phyloP scores from a whole-genome alignment of 2,888 invertebrate genomes.

The Torymus texanus region DNA sequence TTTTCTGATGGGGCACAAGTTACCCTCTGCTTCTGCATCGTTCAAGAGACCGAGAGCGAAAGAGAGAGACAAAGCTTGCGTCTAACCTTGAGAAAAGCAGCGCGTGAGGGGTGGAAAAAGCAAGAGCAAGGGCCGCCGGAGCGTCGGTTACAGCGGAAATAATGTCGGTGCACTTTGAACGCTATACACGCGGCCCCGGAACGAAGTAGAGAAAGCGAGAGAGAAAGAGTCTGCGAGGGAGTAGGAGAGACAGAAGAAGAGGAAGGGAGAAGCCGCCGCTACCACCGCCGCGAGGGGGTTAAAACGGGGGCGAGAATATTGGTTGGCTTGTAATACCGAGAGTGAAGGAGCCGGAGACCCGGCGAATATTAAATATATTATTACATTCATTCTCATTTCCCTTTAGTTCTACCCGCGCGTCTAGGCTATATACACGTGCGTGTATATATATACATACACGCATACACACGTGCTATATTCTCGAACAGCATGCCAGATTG shows the following conservation, averaged over 20 bases:
- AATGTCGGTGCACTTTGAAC: constrained; percentile 68
- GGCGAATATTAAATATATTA: constrained; percentile 75
- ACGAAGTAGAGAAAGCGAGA: constrained; percentile 17
- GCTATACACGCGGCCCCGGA: constrained; percentile 54
- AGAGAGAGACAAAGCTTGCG: background rate
- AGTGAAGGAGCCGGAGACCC: constrained; percentile 69
- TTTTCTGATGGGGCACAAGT: constrained; percentile 3
- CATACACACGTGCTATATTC: background rate
- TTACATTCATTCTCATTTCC: constrained; percentile 74
- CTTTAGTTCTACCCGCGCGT: constrained; percentile 64
- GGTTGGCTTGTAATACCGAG: constrained; percentile 73
- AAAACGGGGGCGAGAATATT: constrained; percentile 71
- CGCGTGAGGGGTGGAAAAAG: background rate
- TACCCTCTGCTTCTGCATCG: background rate
- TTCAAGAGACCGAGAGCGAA: too few relatives aligned
- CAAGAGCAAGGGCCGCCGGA: background rate
- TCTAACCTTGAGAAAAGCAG: constrained; percentile 1
- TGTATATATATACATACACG: background rate
- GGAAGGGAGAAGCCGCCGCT: constrained; percentile 20
- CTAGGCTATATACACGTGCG: too few relatives aligned
- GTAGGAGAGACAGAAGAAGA: constrained; percentile 38
- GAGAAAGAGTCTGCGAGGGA: constrained; percentile 10
- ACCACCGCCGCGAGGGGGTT: constrained; percentile 36
- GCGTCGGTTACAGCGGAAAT: constrained; percentile 67
- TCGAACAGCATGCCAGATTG: background rate